A percentile compares a stretch with the other conserved stretches of the same genome.
Conservation (phyloP, 2,888 invertebrate genomes). For the Nasonia oneida region DNA sequence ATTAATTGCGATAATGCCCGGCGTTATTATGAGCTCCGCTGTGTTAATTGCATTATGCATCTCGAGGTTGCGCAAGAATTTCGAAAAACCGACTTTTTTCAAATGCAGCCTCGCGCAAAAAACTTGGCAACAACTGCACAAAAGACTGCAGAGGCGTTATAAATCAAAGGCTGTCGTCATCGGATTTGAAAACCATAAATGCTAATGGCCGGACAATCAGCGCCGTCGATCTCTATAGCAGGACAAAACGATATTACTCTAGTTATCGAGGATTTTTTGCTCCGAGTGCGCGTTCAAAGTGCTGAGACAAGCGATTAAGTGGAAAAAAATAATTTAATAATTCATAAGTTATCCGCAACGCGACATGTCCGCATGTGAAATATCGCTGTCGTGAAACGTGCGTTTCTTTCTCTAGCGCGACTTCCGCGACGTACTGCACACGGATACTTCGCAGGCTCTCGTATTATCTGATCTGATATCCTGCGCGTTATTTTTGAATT, state of each 20-base stretch:
- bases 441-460: conserved; percentile 36
- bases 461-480: conserved; percentile 61
- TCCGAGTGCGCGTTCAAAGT: background rate
- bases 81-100: background rate
- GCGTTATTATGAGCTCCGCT: background rate
- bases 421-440: conserved; percentile 44
- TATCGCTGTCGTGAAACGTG: conserved; percentile 25
- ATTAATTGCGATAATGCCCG: background rate
- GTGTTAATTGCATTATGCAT: background rate
- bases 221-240: background rate
- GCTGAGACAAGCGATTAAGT: background rate
- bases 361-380: conserved; percentile 35
- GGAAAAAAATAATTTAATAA: conserved; percentile 56
- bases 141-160: background rate
- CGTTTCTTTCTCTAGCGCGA: background rate
- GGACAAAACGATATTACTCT: conserved; percentile 14
- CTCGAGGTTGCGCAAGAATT: background rate
- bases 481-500: conserved; percentile 48
- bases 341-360: conserved; percentile 51
- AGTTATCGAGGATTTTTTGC: background rate
- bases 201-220: background rate
- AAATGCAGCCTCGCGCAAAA: background rate
- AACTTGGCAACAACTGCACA: background rate
- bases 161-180: background rate
- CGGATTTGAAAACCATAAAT: background rate